These are phyloP conservation scores for Melitaea athalia DNA, from an alignment of 2,888 invertebrate species.

Conservation along the genomic window DNA sequence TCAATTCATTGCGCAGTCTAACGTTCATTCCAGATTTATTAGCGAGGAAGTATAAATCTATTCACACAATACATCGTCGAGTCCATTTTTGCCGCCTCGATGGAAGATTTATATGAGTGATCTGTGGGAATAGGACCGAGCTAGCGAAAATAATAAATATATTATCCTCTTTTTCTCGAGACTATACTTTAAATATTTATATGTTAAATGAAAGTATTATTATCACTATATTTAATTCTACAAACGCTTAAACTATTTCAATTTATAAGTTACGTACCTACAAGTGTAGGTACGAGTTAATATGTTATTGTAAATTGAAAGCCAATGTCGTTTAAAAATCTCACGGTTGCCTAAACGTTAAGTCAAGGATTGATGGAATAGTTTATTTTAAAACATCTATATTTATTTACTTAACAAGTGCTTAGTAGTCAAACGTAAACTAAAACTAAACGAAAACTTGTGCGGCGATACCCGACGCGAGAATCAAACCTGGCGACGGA, in stretches of 20 bases:
- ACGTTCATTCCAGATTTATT: conserved; percentile 40
- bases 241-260: too few relatives aligned
- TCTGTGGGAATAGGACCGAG: conserved; percentile 1
- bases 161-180: too few relatives aligned
- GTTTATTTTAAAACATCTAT: conserved; percentile 76
- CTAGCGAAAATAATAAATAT: not conserved
- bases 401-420: conserved; percentile 80
- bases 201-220: not conserved
- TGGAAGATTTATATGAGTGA: conserved; percentile 28
- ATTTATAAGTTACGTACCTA: too few relatives aligned
- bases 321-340: conserved; percentile 49
- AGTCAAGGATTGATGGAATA: conserved; percentile 72
- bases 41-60: conserved; percentile 43
- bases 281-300: conserved; percentile 1
- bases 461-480: conserved; percentile 51
- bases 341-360: conserved; percentile 71
- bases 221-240: not conserved
- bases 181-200: too few relatives aligned
- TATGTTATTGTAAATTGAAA: conserved; percentile 26
- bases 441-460: conserved; percentile 43
- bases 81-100: conserved; percentile 34
- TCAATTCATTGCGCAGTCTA: conserved; percentile 44
- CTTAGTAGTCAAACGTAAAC: conserved; percentile 77
- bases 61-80: conserved; percentile 40
- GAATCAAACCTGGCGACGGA: conserved; percentile 54